These are phyloP conservation scores for Onychomys torridus DNA, from an alignment of 2,797 vertebrate genomes.

Conservation along the genomic window DNA sequence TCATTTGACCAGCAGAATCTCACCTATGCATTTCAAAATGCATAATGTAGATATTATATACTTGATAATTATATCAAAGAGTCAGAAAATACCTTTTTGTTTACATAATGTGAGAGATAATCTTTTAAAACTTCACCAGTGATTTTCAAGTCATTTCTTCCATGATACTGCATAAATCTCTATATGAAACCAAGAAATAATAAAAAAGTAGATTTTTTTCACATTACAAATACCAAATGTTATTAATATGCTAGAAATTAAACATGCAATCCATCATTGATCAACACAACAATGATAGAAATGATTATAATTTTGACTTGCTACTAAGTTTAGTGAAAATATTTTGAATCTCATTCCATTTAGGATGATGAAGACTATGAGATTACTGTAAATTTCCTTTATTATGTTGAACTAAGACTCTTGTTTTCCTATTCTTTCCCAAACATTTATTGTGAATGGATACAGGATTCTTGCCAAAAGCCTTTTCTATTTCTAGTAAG, in stretches of 20 bases:
- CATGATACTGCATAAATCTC: neutral
- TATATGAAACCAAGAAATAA: neutral
- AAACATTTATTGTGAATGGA: too few species aligned
- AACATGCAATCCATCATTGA: neutral
- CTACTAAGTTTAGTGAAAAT: neutral
- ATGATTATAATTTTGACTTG: neutral
- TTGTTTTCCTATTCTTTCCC: neutral
- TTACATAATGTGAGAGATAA: neutral
- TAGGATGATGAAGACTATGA: neutral
- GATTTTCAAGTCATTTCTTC: constrained; percentile 24
- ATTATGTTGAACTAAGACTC: neutral
- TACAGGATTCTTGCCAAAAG: neutral
- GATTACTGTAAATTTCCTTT: neutral
- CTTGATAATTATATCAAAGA: constrained; percentile 14
- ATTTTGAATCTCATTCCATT: neutral
- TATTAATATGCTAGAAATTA: neutral
- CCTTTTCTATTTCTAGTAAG: neutral
- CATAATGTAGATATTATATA: constrained; percentile 38
- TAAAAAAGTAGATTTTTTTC: neutral
- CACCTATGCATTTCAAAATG: constrained; percentile 26
- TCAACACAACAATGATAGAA: constrained; percentile 4
- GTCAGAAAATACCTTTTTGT: constrained; percentile 21
- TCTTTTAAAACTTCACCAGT: constrained; percentile 28
- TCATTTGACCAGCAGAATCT: neutral
- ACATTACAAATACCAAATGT: constrained; percentile 15